A percentile compares a stretch with the other conserved stretches of the same genome.
Evolutionary conservation across 2,797 vertebrate genomes (phyloP).

Genomic region (Coregonus suidteri): DNA sequence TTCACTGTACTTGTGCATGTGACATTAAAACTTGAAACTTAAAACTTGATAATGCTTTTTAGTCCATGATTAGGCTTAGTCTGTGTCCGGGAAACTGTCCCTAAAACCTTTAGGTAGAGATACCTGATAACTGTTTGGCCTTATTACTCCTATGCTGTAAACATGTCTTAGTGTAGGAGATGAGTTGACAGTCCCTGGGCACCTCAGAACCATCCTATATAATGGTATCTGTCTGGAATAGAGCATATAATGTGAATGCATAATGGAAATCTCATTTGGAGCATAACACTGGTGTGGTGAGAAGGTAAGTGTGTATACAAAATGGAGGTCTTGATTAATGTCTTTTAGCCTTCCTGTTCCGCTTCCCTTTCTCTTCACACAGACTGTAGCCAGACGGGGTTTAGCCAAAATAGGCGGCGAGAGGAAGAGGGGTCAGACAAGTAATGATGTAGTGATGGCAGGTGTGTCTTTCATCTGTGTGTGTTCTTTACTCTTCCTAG

Average conservation of each 20-base stretch:
- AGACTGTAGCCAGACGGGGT: slow-evolving; percentile 45
- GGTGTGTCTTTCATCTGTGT: slow-evolving; percentile 63
- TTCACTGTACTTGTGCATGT: no score
- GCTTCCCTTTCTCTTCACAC: slow-evolving; percentile 23
- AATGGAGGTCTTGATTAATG: slow-evolving; percentile 46
- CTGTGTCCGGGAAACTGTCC: neutral
- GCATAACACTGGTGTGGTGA: neutral
- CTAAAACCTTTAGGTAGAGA: neutral
- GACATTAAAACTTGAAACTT: no score
- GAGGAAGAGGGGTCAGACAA: slow-evolving; percentile 49
- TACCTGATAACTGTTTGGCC: neutral
- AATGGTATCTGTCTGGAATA: neutral
- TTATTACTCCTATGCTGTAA: neutral
- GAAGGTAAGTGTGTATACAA: neutral
- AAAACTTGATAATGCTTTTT: neutral
- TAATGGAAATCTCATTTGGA: neutral
- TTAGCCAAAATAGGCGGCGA: slow-evolving; percentile 56
- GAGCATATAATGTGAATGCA: neutral
- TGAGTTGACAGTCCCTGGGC: neutral
- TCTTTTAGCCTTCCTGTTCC: slow-evolving; percentile 48
- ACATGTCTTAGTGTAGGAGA: neutral
- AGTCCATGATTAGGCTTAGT: neutral
- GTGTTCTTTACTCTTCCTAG: slow-evolving; percentile 30
- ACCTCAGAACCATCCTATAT: neutral
- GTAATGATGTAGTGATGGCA: slow-evolving; percentile 69